phyloP scores from a whole-genome alignment of 1,140 invertebrate genomes.

The Caenorhabditis tropicalis region DNA sequence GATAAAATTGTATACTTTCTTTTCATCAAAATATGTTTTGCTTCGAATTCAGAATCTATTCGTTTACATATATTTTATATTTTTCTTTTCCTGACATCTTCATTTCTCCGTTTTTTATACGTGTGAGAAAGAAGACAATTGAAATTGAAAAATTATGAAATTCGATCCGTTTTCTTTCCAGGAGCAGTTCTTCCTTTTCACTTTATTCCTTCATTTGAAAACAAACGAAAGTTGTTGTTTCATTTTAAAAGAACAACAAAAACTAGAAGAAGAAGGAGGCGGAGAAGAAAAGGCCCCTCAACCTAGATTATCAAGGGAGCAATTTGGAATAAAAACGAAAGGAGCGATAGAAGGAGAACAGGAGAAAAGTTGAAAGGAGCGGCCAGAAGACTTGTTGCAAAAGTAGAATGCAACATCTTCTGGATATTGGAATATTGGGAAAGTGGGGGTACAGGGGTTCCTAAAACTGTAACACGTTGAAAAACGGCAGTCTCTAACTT shows the following conservation, averaged over 20 bases:
- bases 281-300: not conserved
- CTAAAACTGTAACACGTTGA: too few relatives aligned
- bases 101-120: not conserved
- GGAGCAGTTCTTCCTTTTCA: not conserved
- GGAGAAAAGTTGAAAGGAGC: not conserved
- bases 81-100: not conserved
- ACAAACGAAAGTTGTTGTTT: conserved; percentile 9
- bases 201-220: not conserved
- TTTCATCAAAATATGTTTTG: not conserved
- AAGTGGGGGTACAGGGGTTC: too few relatives aligned
- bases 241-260: conserved; percentile 16
- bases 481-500: too few relatives aligned
- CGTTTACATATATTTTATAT: not conserved
- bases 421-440: too few relatives aligned
- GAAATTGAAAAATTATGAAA: conserved; percentile 34
- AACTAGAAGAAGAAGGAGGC: not conserved
- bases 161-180: not conserved
- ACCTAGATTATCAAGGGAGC: conserved; percentile 35
- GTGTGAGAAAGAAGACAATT: conserved; percentile 27
- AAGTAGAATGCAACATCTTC: too few relatives aligned
- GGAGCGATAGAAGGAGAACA: not conserved
- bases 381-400: not conserved
- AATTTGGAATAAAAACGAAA: conserved; percentile 37
- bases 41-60: not conserved
- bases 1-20: too few relatives aligned